Evolutionary conservation across 2,888 invertebrate species (phyloP).

Genomic region (Drosophila longiperda): DNA sequence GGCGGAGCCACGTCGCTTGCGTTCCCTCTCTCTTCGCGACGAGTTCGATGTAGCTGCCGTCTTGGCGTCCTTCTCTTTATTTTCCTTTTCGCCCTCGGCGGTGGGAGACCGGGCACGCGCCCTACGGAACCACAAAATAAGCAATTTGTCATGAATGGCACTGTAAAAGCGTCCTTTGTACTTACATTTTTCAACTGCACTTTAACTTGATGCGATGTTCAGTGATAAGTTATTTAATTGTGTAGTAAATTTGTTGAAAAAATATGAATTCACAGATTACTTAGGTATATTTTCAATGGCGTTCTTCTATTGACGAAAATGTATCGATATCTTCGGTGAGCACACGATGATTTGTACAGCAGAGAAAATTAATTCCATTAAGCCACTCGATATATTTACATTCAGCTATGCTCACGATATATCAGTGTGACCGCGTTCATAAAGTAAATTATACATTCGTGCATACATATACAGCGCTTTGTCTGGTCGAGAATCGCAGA

Average conservation of each 20-base stretch:
- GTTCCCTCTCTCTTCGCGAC: conserved; percentile 81
- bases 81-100: conserved; percentile 89
- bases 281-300: conserved; percentile 43
- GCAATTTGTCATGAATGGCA: conserved; percentile 10
- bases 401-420: not conserved
- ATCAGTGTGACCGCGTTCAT: conserved; percentile 29
- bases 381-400: conserved; percentile 18
- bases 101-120: conserved; percentile 91
- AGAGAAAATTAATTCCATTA: not conserved
- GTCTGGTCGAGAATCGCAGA: conserved; percentile 64
- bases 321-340: conserved; percentile 20
- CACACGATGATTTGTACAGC: not conserved
- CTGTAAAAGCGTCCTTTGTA: conserved; percentile 6
- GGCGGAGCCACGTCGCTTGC: conserved; percentile 87
- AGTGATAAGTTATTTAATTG: conserved; percentile 24
- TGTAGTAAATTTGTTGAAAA: not conserved
- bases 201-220: conserved; percentile 1
- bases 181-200: conserved; percentile 51
- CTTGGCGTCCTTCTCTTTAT: conserved; percentile 87
- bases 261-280: conserved; percentile 26
- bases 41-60: conserved; percentile 65
- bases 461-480: conserved; percentile 50
- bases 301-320: conserved; percentile 26
- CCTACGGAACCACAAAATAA: conserved; percentile 85
- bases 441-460: conserved; percentile 17